phyloP scores from a whole-genome alignment of 2,113 vertebrate species.

The Burhinus bistriatus region DNA sequence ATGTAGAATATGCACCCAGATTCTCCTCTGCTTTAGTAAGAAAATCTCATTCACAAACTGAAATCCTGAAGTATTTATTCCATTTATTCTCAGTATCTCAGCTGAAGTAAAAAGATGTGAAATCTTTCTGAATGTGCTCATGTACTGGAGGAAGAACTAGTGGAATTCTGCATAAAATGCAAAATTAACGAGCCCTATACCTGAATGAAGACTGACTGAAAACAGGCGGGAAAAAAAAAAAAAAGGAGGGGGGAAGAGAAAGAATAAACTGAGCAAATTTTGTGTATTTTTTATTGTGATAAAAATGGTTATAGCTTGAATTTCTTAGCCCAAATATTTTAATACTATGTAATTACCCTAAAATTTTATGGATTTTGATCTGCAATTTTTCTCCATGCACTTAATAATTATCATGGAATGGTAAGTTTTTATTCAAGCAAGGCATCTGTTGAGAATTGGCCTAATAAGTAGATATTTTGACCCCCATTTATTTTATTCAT shows the following conservation, averaged over 20 bases:
- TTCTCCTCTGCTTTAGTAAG: background rate
- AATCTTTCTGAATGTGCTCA: background rate
- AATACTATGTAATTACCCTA: background rate
- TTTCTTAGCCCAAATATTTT: slow-evolving; percentile 1
- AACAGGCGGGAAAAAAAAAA: background rate
- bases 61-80: background rate
- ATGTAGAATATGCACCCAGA: background rate
- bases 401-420: background rate
- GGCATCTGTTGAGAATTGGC: background rate
- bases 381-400: background rate
- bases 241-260: rapidly evolving
- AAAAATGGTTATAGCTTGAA: background rate
- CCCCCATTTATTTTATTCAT: background rate
- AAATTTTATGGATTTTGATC: background rate
- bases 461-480: background rate
- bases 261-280: background rate
- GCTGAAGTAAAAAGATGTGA: background rate
- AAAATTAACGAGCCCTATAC: background rate
- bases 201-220: background rate
- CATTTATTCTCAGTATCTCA: background rate
- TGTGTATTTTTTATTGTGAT: background rate
- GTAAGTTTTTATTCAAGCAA: background rate
- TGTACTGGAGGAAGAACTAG: background rate
- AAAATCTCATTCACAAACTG: background rate
- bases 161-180: background rate